Percentiles rank a stretch among this genome's conserved stretches.
Conservation (phyloP, 2,113 vertebrate genomes). For the Psittacula cyanocephala region DNA sequence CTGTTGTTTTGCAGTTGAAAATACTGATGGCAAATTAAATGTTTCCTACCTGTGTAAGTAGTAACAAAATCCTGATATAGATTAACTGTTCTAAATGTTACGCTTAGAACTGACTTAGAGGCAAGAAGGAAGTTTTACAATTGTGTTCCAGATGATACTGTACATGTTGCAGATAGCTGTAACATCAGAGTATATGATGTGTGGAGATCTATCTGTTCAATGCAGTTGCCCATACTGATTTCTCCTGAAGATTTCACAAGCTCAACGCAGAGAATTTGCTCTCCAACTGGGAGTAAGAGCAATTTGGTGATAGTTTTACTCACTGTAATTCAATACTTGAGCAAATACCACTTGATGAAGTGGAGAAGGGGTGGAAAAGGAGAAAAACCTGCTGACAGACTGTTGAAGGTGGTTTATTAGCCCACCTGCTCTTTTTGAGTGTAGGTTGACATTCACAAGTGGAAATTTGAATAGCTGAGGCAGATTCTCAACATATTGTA, state of each 20-base stretch:
- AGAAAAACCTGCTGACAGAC: neutral
- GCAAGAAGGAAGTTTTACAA: accelerated
- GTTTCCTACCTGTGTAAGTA: neutral
- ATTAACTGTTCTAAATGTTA: neutral
- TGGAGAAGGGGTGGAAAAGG: neutral
- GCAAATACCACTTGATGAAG: neutral
- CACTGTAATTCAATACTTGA: conserved; percentile 1
- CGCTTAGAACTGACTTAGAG: neutral
- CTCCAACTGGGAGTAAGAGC: neutral
- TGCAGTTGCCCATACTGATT: neutral
- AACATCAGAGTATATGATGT: accelerated
- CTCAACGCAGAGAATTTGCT: neutral
- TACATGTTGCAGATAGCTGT: accelerated
- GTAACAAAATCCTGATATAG: neutral
- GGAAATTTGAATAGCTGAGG: neutral
- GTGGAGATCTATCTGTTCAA: neutral
- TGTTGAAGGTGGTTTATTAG: neutral
- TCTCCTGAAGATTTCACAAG: neutral
- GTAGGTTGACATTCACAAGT: neutral
- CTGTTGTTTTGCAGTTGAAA: neutral
- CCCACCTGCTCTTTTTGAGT: neutral
- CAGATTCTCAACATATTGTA: neutral
- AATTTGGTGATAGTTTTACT: neutral
- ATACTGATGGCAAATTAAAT: neutral
- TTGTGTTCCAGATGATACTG: accelerated